These are phyloP conservation scores for Eumerus sabulonum DNA, from an alignment of 2,888 invertebrate genomes.

Conservation along the genomic window DNA sequence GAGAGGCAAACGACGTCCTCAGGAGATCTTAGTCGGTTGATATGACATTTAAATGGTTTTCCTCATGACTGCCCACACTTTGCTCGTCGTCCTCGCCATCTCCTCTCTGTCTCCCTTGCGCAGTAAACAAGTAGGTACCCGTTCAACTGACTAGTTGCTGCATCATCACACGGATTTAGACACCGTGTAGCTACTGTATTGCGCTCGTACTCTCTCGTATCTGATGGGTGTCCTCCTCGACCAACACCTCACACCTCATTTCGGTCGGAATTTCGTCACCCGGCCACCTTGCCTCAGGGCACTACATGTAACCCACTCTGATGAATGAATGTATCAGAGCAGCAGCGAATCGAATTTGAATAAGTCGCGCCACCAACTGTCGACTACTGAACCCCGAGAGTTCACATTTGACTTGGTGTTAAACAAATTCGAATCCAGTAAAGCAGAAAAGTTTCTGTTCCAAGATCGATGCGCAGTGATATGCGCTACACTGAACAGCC, in stretches of 20 bases:
- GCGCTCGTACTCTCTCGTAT: slow-evolving; percentile 51
- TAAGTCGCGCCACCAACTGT: too few relatives aligned
- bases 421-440: slow-evolving; percentile 69
- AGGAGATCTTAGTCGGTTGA: slow-evolving; percentile 56
- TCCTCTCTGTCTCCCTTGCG: slow-evolving; percentile 23
- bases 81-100: slow-evolving; percentile 31
- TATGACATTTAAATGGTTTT: slow-evolving; percentile 67
- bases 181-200: slow-evolving; percentile 57
- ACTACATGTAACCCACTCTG: slow-evolving; percentile 6
- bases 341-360: slow-evolving; percentile 55
- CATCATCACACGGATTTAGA: slow-evolving; percentile 49
- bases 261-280: slow-evolving; percentile 25
- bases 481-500: slow-evolving; percentile 13
- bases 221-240: slow-evolving; percentile 30
- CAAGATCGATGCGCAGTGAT: slow-evolving; percentile 54
- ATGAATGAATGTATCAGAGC: slow-evolving; percentile 62
- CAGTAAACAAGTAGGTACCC: not conserved
- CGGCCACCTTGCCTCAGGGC: slow-evolving; percentile 3
- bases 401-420: slow-evolving; percentile 50
- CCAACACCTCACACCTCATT: not conserved
- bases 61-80: slow-evolving; percentile 64
- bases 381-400: too few relatives aligned
- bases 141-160: slow-evolving; percentile 4
- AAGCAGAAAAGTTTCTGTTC: slow-evolving; percentile 66
- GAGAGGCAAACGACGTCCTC: slow-evolving; percentile 20